Base-by-base conservation (phyloP, 1,140 invertebrate species). In the Paraescarpia echinospica region DNA sequence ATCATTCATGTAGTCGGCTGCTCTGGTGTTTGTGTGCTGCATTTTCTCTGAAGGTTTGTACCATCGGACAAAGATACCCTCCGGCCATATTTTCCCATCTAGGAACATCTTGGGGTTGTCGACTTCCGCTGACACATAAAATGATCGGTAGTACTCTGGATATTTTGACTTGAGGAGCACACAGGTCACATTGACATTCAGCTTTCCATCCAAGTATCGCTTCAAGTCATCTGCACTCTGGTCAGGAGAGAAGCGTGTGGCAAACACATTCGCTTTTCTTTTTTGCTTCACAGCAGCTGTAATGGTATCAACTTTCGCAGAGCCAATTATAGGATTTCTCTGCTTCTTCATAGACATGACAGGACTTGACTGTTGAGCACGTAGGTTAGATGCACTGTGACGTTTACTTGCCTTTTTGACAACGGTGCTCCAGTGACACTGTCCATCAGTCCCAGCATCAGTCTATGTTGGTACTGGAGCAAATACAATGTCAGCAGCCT, bases 21-120 rank as follows among this genome's bases (percentile, higher is more conserved):
- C 27, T 31, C 18, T 31, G n/a, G 35, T 90, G n/a, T 90, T 33
- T 33, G 18, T 18, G 89, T 31, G 89, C 27, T 90, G 89, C 33
- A 33, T 31, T 31, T 90, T 90, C 89, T 90, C 89, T 90, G 89
- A 22, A 31, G 89, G 8, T 90, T 33, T 90, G n/a, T 33, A 35
- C 89, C 89, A 90, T 33, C 89, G 89, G n/a, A 90, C 89, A 90
- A 1, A 90, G n/a, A 90, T 90, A 31, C 89, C 89, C n/a, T 90
- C 89, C 27, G 89, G 89, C 89, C 35, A 90, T 9, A 34, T 90
- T 5, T 90, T 9, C 33, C 89, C 89, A 90, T 90, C 89, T 31
- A 90, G 33, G 89, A 90, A 90, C 89, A 90, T 31, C 89, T 90
- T 90, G 89, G 89, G 89, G 27, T 90, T 31, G 18, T 31, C 89